phyloP scores from a whole-genome alignment of 2,797 vertebrate genomes.

The Vireo griseus region DNA sequence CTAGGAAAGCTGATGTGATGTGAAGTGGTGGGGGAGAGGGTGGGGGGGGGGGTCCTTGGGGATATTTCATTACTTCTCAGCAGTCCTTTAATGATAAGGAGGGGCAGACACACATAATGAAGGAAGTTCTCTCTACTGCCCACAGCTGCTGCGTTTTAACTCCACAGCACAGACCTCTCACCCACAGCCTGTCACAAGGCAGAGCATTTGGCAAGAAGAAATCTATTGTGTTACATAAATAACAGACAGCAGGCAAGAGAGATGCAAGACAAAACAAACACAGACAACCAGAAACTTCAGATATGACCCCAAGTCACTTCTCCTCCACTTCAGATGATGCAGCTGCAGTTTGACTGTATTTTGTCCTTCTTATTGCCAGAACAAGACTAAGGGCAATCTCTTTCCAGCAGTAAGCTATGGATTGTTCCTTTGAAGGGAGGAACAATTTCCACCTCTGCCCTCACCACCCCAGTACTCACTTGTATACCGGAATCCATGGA shows the following conservation, averaged over 20 bases:
- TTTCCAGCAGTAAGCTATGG: background rate
- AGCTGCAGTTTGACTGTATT: constrained; percentile 1
- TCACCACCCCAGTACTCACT: constrained; percentile 71
- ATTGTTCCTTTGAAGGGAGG: background rate
- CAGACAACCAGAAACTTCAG: constrained; percentile 33
- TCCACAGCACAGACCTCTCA: constrained; percentile 27
- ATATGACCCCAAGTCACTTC: constrained; percentile 32
- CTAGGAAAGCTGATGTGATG: constrained; percentile 14
- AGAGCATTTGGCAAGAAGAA: constrained; percentile 9
- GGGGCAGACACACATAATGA: background rate
- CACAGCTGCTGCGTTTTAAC: constrained; percentile 10
- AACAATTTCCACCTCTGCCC: background rate
- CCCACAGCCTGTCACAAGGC: constrained; percentile 37
- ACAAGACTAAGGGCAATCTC: background rate
- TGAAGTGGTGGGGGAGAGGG: background rate
- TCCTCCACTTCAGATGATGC: background rate
- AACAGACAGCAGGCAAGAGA: background rate
- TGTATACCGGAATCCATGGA: constrained; percentile 97
- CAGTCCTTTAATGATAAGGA: background rate
- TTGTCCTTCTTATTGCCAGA: background rate
- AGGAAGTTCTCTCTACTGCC: background rate
- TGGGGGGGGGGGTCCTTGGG: background rate
- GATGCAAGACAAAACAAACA: constrained; percentile 50
- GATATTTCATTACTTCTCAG: background rate
- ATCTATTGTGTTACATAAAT: constrained; percentile 44